phyloP scores from a whole-genome alignment of 2,113 vertebrate genomes.

The Eptesicus fuscus region DNA sequence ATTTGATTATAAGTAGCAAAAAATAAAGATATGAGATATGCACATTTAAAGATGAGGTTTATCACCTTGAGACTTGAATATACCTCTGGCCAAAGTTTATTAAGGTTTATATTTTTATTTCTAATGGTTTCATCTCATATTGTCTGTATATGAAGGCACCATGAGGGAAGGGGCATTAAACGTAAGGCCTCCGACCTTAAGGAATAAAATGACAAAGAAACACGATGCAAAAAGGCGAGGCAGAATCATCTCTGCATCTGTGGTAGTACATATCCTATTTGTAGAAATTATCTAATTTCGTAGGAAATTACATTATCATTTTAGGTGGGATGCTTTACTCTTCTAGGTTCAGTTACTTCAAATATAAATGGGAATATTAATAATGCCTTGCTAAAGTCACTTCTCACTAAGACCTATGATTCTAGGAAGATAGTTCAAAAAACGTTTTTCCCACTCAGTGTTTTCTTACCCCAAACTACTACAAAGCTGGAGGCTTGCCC shows the following conservation, averaged over 20 bases:
- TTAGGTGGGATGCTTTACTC: not conserved
- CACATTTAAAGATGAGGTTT: conserved; percentile 22
- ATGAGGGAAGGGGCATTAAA: not conserved
- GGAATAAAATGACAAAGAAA: not conserved
- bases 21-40: not conserved
- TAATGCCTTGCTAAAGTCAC: not conserved
- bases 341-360: not conserved
- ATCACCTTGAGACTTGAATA: not conserved
- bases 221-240: not conserved
- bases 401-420: not conserved
- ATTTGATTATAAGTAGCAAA: conserved; percentile 1
- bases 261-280: not conserved
- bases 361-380: not conserved
- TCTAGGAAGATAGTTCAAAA: not conserved
- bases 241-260: not conserved
- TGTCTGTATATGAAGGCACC: not conserved
- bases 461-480: not conserved
- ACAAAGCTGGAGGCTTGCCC: not conserved
- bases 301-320: not conserved
- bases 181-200: not conserved
- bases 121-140: not conserved
- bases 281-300: not conserved
- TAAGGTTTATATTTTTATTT: conserved; percentile 4
- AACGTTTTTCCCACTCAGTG: not conserved
- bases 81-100: not conserved